Base-by-base conservation (phyloP, 1,140 invertebrate genomes). In the Lycorma delicatula region DNA sequence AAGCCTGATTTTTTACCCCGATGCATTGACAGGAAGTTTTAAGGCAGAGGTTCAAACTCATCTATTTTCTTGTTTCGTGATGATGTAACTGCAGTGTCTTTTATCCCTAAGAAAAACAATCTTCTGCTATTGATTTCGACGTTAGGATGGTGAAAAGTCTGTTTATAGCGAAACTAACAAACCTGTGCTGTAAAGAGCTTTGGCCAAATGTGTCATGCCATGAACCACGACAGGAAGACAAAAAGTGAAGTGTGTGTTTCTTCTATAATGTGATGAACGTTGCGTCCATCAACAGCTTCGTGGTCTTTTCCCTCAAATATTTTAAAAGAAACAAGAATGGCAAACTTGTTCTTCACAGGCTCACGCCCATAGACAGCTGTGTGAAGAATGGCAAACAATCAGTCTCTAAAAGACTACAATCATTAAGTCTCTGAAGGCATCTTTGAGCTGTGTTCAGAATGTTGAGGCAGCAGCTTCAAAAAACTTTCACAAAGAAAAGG, bases 121-220 rank as follows among this genome's bases (percentile, higher is more conserved):
- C 59, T 56, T 31, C 48, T 56, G 55, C 60, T 9, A 48, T 25
- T 22, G 60, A 44, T 1, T 54, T 62, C n/a, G n/a, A n/a, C n/a
- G n/a, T n/a, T n/a, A n/a, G 52, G 56, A 64, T 46, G 18, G 29
- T 13, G 44, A 25, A 12, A 29, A 18, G 11, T n/a, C 7, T 18
- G 36, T 64, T 31, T 36, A 61, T 28, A 12, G 23, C 2, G 23
- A 16, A 26, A 26, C 22, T 27, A 26, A 62, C 16, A 70, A 70
- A 55, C 67, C 67, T 18, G 64, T n/a, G 69, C 64, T 25, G 71
- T 74, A 0, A 70, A 72, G 54, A 63, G 56, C 9, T 60, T 73
- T 31, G 70, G 72, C 61, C 59, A 71, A 60, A 67, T 63, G 59
- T 44, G 41, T 11, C 41, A 44, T 11, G 18, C 41, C 18, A 44